Evolutionary conservation across 2,888 invertebrate genomes (phyloP).

Genomic region (Microctonus brassicae): DNA sequence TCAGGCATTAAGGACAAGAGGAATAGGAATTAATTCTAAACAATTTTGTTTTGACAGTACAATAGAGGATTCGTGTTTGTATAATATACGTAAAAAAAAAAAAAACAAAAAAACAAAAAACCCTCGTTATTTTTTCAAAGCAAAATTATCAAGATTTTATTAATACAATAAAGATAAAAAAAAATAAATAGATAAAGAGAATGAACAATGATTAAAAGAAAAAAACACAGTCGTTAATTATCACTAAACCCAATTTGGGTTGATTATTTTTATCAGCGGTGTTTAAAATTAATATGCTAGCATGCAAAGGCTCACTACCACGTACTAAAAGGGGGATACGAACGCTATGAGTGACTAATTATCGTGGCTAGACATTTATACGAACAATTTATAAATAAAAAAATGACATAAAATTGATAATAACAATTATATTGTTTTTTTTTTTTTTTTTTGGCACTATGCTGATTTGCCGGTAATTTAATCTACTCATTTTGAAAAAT

Average conservation of each 20-base stretch:
- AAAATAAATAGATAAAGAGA: neutral
- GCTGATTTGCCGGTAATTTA: neutral
- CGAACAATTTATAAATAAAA: conserved; percentile 40
- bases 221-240: conserved; percentile 25
- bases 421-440: neutral
- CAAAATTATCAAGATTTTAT: conserved; percentile 10
- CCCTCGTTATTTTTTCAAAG: neutral
- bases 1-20: conserved; percentile 26
- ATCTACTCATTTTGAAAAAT: neutral
- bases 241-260: conserved; percentile 28
- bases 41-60: conserved; percentile 11
- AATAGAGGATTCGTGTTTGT: too few relatives aligned
- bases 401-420: conserved; percentile 32
- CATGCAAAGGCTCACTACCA: conserved; percentile 66
- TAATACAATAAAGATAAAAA: neutral
- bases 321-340: conserved; percentile 51
- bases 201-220: conserved; percentile 8
- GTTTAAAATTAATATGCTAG: conserved; percentile 48
- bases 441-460: neutral
- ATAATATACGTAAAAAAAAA: neutral
- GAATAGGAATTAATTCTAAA: conserved; percentile 1
- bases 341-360: conserved; percentile 53
- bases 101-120: neutral
- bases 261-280: conserved; percentile 40
- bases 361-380: conserved; percentile 53